These are phyloP conservation scores for Phytoseiulus persimilis DNA, from an alignment of 2,888 invertebrate species.

Conservation along the genomic window DNA sequence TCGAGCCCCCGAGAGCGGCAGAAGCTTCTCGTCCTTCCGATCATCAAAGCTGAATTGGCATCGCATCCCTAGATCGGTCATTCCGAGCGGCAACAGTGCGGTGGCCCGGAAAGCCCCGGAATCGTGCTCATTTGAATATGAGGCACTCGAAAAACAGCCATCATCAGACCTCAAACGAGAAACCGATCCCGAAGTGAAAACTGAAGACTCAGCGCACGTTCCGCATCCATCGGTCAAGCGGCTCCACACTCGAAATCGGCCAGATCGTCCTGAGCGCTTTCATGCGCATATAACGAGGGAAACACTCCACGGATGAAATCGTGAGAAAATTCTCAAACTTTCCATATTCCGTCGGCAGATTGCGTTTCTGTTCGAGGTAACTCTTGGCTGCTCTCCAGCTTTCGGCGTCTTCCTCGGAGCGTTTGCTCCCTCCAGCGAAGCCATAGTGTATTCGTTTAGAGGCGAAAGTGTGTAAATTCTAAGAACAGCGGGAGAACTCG, in stretches of 20 bases:
- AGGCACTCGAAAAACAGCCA: neutral
- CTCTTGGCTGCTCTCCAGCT: neutral
- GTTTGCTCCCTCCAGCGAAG: neutral
- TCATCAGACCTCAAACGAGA: neutral
- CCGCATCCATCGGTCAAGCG: neutral
- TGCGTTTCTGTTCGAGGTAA: neutral
- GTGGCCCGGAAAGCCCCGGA: neutral
- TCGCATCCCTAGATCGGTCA: too few species aligned
- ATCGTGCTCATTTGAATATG: neutral
- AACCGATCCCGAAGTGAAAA: neutral
- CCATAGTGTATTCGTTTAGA: neutral
- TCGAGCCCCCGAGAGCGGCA: too few species aligned
- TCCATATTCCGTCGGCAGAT: neutral
- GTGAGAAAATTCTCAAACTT: neutral
- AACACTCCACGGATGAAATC: neutral
- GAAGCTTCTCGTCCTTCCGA: too few species aligned
- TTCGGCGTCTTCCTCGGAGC: neutral
- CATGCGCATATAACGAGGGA: neutral
- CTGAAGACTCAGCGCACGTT: neutral
- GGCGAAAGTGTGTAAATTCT: neutral
- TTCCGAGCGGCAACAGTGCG: too few species aligned
- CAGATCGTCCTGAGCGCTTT: neutral
- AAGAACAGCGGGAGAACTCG: neutral
- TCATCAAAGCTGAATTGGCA: too few species aligned
- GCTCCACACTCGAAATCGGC: neutral